Conservation (phyloP, 2,113 vertebrate species). For the Cynocephalus volans region DNA sequence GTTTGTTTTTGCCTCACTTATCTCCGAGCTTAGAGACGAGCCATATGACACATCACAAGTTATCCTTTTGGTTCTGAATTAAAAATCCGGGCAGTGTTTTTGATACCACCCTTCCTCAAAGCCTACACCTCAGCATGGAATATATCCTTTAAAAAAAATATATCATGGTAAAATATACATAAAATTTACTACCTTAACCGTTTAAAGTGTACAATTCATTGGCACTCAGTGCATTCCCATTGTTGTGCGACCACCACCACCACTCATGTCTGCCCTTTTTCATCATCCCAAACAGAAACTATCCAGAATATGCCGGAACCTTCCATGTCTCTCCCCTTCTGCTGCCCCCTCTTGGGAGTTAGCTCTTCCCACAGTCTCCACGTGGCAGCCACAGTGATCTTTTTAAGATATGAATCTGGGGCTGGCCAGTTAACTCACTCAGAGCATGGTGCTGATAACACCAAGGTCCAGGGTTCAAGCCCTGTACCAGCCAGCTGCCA, state of each 20-base stretch:
- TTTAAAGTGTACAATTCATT: neutral
- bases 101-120: neutral
- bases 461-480: too few relatives aligned
- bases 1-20: neutral
- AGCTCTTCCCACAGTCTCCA: neutral
- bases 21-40: neutral
- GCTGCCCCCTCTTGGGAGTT: too few relatives aligned
- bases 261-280: neutral
- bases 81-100: neutral
- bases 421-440: too few relatives aligned
- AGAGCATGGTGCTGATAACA: too few relatives aligned
- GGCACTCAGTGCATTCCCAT: neutral
- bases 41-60: neutral
- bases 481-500: too few relatives aligned
- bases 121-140: neutral
- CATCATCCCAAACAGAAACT: neutral
- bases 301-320: neutral
- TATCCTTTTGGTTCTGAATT: neutral
- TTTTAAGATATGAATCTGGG: neutral
- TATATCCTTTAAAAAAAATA: neutral
- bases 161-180: neutral
- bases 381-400: neutral
- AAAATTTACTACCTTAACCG: neutral
- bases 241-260: neutral
- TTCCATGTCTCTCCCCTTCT: too few relatives aligned